phyloP scores from a whole-genome alignment of 2,797 vertebrate species.

The Orientallactaga sibirica region DNA sequence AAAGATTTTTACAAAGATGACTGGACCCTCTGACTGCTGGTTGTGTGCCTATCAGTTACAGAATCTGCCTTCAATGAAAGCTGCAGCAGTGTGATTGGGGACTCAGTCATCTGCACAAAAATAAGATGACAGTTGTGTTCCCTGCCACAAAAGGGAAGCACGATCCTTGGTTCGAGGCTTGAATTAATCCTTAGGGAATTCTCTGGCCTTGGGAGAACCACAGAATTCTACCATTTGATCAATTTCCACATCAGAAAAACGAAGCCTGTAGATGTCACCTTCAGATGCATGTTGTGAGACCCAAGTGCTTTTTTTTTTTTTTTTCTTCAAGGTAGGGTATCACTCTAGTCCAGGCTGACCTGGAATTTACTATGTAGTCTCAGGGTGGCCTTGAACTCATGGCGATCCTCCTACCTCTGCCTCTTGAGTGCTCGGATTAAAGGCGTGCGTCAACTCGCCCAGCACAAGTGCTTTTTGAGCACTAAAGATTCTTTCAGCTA shows the following conservation, averaged over 20 bases:
- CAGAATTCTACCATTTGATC: not conserved
- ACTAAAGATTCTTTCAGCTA: no score
- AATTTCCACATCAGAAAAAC: not conserved
- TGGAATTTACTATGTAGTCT: no score
- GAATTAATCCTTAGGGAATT: not conserved
- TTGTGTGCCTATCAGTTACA: not conserved
- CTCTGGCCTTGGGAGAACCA: not conserved
- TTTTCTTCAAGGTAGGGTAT: no score
- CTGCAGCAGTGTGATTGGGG: not conserved
- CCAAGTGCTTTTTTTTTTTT: no score
- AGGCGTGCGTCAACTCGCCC: no score
- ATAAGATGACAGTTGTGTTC: not conserved
- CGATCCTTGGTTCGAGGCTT: not conserved
- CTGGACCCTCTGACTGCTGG: not conserved
- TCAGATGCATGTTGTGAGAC: not conserved
- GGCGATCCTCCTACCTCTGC: no score
- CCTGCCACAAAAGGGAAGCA: not conserved
- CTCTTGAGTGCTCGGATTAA: no score
- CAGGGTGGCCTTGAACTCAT: no score
- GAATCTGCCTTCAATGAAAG: not conserved
- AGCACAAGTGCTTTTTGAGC: no score
- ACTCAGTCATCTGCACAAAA: not conserved
- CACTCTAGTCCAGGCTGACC: no score
- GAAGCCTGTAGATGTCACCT: not conserved
- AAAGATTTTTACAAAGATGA: not conserved